Evolutionary conservation across 2,888 invertebrate genomes (phyloP), one percentile per base, ranked within the genome.

Genomic region (Priocnemis perturbator): DNA sequence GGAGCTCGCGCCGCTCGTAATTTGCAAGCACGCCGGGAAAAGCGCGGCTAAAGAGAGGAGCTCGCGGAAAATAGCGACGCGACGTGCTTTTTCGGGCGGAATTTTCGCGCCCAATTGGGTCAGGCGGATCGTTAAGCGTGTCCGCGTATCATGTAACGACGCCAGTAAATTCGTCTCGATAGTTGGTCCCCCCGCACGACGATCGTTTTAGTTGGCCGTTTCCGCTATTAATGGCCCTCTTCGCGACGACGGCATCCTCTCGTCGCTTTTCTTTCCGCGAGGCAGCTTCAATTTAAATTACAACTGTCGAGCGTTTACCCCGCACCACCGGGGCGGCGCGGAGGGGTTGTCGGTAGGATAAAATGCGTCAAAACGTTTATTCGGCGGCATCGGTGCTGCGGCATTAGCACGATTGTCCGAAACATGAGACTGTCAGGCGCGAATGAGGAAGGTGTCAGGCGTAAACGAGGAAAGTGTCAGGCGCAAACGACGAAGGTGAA

Each of bases 191-290:
- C 37, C 37, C 73, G 71, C 72, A 53, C 65, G 59, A 56, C 77
- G 73, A 76, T 80, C 75, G 75, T 60, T 71, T 71, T 76, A 78
- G 78, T 79, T 78, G 76, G 74, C 63, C 68, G 73, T 68, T 76
- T 74, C 73, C 71, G 65, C 52, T 48, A 14, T 47, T 69, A 45
- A 73, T 69, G 68, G 65, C 68, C 55, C 48, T 48, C 56, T 58
- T 23, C 19, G 58, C 60, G 63, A 5, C 20, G 53, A n/a, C 45
- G n/a, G 56, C 64, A 62, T 73, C 71, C 60, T 60, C 62, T 64
- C 69, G 67, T 69, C 73, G 64, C 64, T 47, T 17, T 23, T 37
- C 59, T 67, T 69, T 71, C 66, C 66, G 58, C 14, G 19, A 53
- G 37, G 37, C 14, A 11, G 37, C 37, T 3, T 37, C 37, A 7